Conservation (phyloP, 2,113 vertebrate species). For the Anarrhichthys ocellatus region DNA sequence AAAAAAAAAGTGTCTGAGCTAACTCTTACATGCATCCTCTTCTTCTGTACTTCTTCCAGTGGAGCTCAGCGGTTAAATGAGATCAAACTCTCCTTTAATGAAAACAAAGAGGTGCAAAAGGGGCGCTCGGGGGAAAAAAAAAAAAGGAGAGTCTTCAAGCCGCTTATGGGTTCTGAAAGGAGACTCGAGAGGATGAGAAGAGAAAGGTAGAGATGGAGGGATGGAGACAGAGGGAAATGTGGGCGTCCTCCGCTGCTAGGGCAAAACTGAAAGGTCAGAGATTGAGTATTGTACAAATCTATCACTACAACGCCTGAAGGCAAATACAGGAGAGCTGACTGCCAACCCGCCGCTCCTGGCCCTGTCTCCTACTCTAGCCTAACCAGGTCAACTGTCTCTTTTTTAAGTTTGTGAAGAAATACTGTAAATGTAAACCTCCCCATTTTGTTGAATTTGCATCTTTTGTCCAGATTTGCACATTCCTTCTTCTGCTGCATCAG, state of each 20-base stretch:
- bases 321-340: slow-evolving; percentile 38
- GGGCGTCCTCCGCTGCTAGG: slow-evolving; percentile 66
- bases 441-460: slow-evolving; percentile 16
- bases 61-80: slow-evolving; percentile 57
- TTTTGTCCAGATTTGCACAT: neutral
- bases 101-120: slow-evolving; percentile 65
- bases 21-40: slow-evolving; percentile 24
- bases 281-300: slow-evolving; percentile 70
- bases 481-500: slow-evolving; percentile 1
- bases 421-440: neutral
- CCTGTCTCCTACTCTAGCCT: slow-evolving; percentile 22
- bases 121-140: slow-evolving; percentile 6
- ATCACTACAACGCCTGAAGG: slow-evolving; percentile 59
- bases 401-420: slow-evolving; percentile 2
- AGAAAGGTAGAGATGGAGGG: slow-evolving; percentile 29
- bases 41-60: slow-evolving; percentile 37
- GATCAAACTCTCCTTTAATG: slow-evolving; percentile 63
- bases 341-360: slow-evolving; percentile 37
- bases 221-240: slow-evolving; percentile 51
- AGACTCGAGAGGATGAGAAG: slow-evolving; percentile 38
- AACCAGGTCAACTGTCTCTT: slow-evolving; percentile 26
- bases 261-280: slow-evolving; percentile 75
- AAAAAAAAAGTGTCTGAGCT: slow-evolving; percentile 15
- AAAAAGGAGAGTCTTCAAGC: slow-evolving; percentile 5
- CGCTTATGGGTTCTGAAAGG: slow-evolving; percentile 29